Percentiles rank a stretch among this genome's conserved stretches.
Evolutionary conservation across 2,797 vertebrate genomes (phyloP).

Genomic region (Pterois miles): DNA sequence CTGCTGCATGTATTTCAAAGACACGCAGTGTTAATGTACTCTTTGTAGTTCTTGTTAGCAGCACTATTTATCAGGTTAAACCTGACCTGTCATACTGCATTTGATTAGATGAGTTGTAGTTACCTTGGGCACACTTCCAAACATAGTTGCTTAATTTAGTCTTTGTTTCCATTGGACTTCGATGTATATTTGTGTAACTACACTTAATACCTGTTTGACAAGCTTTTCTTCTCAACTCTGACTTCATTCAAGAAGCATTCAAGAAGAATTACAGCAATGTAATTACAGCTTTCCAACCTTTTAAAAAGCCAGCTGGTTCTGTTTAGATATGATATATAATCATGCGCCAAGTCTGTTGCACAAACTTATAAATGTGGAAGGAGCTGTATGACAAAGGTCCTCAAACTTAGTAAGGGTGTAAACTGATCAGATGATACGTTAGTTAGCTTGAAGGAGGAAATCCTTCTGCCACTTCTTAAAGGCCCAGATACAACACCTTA

Average conservation of each 20-base stretch:
- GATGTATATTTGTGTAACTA: not conserved
- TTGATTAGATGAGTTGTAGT: not conserved
- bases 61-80: not conserved
- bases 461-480: not conserved
- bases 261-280: not conserved
- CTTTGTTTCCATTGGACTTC: not conserved
- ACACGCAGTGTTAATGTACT: not conserved
- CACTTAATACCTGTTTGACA: not conserved
- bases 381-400: not conserved
- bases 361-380: not conserved
- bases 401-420: not conserved
- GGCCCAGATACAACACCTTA: not conserved
- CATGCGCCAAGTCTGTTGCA: not conserved
- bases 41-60: not conserved
- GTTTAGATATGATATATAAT: not conserved
- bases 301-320: slow-evolving; percentile 14
- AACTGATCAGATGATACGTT: not conserved
- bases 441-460: not conserved
- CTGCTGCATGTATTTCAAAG: not conserved
- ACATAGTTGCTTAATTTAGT: not conserved
- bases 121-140: not conserved
- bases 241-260: not conserved
- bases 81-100: not conserved
- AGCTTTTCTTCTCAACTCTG: not conserved
- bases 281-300: not conserved